Evolutionary conservation across 2,797 vertebrate species (phyloP), one percentile per base, ranked within the genome.

Genomic region (Ataeniobius toweri): DNA sequence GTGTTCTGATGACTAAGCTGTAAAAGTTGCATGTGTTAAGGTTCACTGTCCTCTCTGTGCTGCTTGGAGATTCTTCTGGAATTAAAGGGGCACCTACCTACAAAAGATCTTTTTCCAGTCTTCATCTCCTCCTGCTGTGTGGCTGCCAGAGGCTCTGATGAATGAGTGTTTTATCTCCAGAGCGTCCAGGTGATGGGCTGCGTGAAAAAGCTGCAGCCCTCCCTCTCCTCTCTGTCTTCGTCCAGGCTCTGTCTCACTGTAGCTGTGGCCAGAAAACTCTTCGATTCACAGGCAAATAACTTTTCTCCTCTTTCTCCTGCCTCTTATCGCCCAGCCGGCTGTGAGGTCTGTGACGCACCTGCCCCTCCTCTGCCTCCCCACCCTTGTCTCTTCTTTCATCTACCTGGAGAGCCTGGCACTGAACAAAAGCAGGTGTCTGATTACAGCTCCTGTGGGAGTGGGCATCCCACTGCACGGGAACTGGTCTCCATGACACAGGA

Each of bases 41-140:
- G 55, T 56, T 24, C 55, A 56, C 22, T 24, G n/a, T 56, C 55
- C 2, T 8, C 55, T 56, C 55, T 56, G 55, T 56, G 55, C 53
- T 55, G 53, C 53, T 22, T 16, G 44, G 39, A 41, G 68, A 41
- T 24, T 46, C 24, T 26, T n/a, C 20, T 74, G n/a, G 71, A 73
- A 59, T 73, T 24, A 68, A 91, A 90, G 76, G 39, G 76, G 73
- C 75, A 75, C 95, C 53, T 92, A 96, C 95, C 92, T 84, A 95
- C 91, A 79, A 96, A 95, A 83, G 95, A 95, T 86, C 92, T 95
- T 90, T 94, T 96, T 70, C 94, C 91, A 9, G 88, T 92, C 93
- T 96, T 95, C 94, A 95, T 95, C 76, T 90, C 87, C 74, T 80
- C 77, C 53, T 56, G 39, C 74, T 77, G 73, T 83, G 53, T 73